A percentile compares a stretch with the other conserved stretches of the same genome.
Conservation (phyloP, 2,888 invertebrate species). For the Dolomedes plantarius region DNA sequence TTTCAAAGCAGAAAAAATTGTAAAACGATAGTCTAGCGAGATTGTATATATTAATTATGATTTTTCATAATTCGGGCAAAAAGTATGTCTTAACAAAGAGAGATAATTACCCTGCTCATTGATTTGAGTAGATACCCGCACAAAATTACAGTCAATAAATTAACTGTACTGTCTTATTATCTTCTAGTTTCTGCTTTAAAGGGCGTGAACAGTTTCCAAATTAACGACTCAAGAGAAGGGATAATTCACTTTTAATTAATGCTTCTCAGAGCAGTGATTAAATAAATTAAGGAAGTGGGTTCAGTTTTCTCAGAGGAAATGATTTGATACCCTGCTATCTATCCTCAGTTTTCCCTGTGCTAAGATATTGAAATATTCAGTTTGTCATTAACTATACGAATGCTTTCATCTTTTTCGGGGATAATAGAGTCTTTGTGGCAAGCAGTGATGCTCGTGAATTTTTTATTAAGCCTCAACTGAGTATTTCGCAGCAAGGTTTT, state of each 20-base stretch:
- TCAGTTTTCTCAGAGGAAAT: slow-evolving; percentile 34
- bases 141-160: slow-evolving; percentile 44
- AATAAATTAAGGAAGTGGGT: slow-evolving; percentile 44
- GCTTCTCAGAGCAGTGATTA: slow-evolving; percentile 39
- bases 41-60: too few species aligned
- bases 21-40: too few species aligned
- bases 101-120: neutral
- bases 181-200: slow-evolving; percentile 27
- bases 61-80: neutral
- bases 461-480: slow-evolving; percentile 44
- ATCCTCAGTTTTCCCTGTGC: slow-evolving; percentile 17
- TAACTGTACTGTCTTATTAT: slow-evolving; percentile 41
- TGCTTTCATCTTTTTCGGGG: slow-evolving; percentile 21
- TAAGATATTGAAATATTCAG: slow-evolving; percentile 53
- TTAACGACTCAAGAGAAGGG: slow-evolving; percentile 34
- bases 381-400: slow-evolving; percentile 34
- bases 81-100: neutral
- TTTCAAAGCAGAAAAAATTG: too few species aligned
- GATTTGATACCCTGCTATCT: too few species aligned
- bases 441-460: slow-evolving; percentile 43
- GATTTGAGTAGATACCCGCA: neutral
- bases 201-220: slow-evolving; percentile 30
- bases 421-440: slow-evolving; percentile 43
- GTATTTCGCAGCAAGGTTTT: slow-evolving; percentile 33
- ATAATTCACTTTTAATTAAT: slow-evolving; percentile 49